These are phyloP conservation scores for Ips nitidus DNA, from an alignment of 1,140 invertebrate genomes.

Conservation along the genomic window DNA sequence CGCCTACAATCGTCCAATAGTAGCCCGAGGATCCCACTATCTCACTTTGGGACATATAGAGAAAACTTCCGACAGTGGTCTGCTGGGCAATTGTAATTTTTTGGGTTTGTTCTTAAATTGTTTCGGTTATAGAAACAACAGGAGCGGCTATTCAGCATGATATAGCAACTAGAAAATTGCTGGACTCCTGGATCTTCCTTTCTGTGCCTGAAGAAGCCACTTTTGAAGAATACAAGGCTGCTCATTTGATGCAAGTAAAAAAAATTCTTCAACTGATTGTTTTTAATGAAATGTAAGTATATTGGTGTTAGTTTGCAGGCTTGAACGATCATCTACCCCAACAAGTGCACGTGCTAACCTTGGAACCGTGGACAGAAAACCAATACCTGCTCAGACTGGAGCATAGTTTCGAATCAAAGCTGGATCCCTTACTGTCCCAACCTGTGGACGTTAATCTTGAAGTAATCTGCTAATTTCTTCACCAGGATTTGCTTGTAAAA, in stretches of 20 bases:
- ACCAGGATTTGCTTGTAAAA: not conserved
- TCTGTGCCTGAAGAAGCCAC: conserved; percentile 47
- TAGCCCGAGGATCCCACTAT: conserved; percentile 76
- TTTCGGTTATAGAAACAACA: conserved; percentile 9
- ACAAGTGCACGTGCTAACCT: conserved; percentile 71
- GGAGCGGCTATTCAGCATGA: conserved; percentile 41
- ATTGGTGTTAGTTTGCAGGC: conserved; percentile 20
- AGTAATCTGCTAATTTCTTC: conserved; percentile 34
- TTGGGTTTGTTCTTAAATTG: conserved; percentile 15
- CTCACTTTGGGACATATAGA: conserved; percentile 55
- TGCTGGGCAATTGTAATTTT: conserved; percentile 35
- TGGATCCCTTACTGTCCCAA: conserved; percentile 60
- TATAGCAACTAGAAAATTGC: conserved; percentile 45
- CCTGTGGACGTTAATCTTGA: conserved; percentile 56
- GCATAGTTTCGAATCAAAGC: conserved; percentile 68
- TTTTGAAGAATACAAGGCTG: conserved; percentile 51
- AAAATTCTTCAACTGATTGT: no score
- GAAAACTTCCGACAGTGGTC: not conserved
- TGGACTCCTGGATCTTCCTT: conserved; percentile 56
- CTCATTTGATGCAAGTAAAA: conserved; percentile 46
- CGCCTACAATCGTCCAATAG: conserved; percentile 71
- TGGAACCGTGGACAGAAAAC: conserved; percentile 63
- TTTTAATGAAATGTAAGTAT: conserved; percentile 46
- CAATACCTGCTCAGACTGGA: conserved; percentile 63
- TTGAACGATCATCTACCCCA: conserved; percentile 54